Conservation (phyloP, 2,113 vertebrate species). For the Bujurquina vittata region DNA sequence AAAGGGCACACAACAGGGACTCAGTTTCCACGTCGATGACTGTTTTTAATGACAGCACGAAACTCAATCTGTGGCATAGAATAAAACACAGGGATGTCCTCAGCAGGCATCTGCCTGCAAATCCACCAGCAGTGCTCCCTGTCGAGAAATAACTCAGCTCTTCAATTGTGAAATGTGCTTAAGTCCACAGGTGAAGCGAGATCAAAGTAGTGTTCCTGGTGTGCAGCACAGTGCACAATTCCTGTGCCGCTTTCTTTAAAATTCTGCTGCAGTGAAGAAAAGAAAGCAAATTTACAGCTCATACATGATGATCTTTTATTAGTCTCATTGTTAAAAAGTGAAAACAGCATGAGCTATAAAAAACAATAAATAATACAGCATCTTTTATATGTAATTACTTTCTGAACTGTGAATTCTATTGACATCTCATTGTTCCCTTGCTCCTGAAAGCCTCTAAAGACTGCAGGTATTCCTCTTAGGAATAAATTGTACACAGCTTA, state of each 20-base stretch:
- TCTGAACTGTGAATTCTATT: not conserved
- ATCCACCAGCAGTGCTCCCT: conserved; percentile 40
- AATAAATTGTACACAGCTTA: not conserved
- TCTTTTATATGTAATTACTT: not conserved
- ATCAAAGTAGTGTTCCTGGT: conserved; percentile 37
- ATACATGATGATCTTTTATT: not conserved
- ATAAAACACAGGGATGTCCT: conserved; percentile 46
- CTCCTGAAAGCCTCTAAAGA: not conserved
- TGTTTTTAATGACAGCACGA: conserved; percentile 42
- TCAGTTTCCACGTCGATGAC: conserved; percentile 20
- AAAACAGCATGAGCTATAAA: not conserved
- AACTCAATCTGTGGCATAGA: conserved; percentile 35
- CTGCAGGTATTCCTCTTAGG: not conserved
- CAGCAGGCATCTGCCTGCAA: conserved; percentile 45
- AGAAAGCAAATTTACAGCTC: not conserved
- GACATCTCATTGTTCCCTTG: not conserved
- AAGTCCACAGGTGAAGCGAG: conserved; percentile 45
- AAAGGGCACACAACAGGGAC: conserved; percentile 16
- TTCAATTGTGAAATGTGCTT: conserved; percentile 31
- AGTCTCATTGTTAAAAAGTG: not conserved
- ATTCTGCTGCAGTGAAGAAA: not conserved
- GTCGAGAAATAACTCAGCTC: conserved; percentile 41
- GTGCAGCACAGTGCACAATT: conserved; percentile 23
- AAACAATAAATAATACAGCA: not conserved
- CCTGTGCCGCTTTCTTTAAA: conserved; percentile 15